These are phyloP conservation scores for Podocnemis expansa DNA, from an alignment of 2,113 vertebrate species.

Conservation along the genomic window DNA sequence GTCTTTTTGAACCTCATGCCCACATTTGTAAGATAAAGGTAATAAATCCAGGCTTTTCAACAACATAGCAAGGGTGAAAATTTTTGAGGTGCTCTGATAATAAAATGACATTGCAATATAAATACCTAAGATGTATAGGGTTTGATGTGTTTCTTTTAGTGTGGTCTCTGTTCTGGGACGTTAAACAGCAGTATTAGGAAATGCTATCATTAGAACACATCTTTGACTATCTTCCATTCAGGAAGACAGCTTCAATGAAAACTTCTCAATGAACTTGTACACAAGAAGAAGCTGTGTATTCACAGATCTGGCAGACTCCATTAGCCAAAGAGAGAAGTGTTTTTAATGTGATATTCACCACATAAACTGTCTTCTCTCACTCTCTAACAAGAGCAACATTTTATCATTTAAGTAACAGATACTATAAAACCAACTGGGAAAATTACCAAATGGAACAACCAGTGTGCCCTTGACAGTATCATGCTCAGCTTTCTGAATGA, in stretches of 20 bases:
- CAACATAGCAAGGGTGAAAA: not conserved
- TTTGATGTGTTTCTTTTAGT: not conserved
- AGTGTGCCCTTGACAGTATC: not conserved
- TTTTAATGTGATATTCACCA: accelerated
- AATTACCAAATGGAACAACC: not conserved
- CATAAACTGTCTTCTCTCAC: not conserved
- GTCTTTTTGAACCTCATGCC: not conserved
- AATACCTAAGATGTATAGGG: not conserved
- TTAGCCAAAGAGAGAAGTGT: not conserved
- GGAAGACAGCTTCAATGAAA: not conserved
- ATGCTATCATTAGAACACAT: not conserved
- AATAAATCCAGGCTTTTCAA: not conserved
- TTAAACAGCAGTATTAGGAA: not conserved
- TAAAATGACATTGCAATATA: accelerated
- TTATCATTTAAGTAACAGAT: not conserved
- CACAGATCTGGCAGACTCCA: not conserved
- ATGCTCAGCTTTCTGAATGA: not conserved
- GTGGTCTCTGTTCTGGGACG: accelerated
- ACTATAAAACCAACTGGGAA: not conserved
- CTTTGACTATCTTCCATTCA: not conserved
- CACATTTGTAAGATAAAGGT: not conserved
- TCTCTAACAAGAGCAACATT: not conserved
- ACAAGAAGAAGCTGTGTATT: accelerated
- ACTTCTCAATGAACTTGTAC: not conserved
- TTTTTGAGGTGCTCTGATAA: not conserved